phyloP scores from a whole-genome alignment of 1,140 invertebrate species.

The Yoshiicerus persimilis region DNA sequence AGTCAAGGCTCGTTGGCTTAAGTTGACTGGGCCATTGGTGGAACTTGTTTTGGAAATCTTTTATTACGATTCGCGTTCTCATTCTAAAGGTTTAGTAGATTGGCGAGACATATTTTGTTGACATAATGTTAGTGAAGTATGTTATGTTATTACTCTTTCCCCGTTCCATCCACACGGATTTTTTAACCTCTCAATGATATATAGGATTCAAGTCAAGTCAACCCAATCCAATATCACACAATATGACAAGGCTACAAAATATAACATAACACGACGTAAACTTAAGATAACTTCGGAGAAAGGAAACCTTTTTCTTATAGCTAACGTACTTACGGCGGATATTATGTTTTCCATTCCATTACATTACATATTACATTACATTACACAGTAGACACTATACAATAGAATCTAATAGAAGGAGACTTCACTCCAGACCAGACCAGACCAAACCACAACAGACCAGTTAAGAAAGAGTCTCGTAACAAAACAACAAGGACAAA shows the following conservation, averaged over 20 bases:
- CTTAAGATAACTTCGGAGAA: not conserved
- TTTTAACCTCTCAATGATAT: not conserved
- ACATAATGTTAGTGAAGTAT: conserved; percentile 36
- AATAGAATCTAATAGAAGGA: not conserved
- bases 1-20: not conserved
- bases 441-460: not conserved
- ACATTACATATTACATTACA: not conserved
- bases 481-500: not conserved
- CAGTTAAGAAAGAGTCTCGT: not conserved
- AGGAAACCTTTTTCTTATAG: not conserved
- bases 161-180: not conserved
- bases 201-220: not conserved
- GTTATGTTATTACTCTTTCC: conserved; percentile 9
- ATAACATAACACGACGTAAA: not conserved
- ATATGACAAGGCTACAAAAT: not conserved
- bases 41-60: not conserved
- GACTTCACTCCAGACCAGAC: not conserved
- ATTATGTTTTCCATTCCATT: not conserved
- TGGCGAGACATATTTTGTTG: conserved; percentile 39
- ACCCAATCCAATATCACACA: not conserved
- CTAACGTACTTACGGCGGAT: not conserved
- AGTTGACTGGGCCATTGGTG: not conserved
- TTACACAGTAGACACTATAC: not conserved
- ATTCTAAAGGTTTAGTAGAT: conserved; percentile 11
- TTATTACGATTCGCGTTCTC: conserved; percentile 23